phyloP scores from a whole-genome alignment of 1,140 invertebrate genomes.

The Drosophila lini region DNA sequence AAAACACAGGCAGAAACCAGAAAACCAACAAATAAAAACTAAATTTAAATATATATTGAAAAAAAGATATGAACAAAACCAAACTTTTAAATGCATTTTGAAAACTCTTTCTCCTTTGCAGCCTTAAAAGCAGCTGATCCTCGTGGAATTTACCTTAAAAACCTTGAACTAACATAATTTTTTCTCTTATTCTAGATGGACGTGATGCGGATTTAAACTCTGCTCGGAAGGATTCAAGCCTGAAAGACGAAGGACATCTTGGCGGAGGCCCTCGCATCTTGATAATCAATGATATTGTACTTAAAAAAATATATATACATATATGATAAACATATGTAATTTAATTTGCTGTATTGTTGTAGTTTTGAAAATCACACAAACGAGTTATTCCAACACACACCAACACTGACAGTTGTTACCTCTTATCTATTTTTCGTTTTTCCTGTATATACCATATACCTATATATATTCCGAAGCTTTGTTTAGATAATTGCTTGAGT shows the following conservation, averaged over 20 bases:
- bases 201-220: neutral
- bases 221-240: neutral
- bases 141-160: neutral
- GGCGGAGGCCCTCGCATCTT: conserved; percentile 3
- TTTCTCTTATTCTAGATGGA: conserved; percentile 75
- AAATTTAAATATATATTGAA: conserved; percentile 73
- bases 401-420: conserved; percentile 25
- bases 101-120: conserved; percentile 31
- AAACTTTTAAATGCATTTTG: conserved; percentile 35
- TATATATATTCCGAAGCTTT: conserved; percentile 47
- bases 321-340: conserved; percentile 73
- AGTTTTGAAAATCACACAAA: conserved; percentile 59
- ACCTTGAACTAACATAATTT: conserved; percentile 56
- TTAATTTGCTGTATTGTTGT: conserved; percentile 78
- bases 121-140: neutral
- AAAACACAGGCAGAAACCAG: conserved; percentile 43
- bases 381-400: conserved; percentile 27
- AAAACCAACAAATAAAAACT: conserved; percentile 65
- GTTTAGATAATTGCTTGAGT: conserved; percentile 50
- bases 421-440: conserved; percentile 28
- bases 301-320: conserved; percentile 54
- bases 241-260: conserved; percentile 2
- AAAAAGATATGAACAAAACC: conserved; percentile 34
- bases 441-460: conserved; percentile 42
- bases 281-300: conserved; percentile 61